Conservation (phyloP, 2,113 vertebrate species). For the Oreochromis niloticus region DNA sequence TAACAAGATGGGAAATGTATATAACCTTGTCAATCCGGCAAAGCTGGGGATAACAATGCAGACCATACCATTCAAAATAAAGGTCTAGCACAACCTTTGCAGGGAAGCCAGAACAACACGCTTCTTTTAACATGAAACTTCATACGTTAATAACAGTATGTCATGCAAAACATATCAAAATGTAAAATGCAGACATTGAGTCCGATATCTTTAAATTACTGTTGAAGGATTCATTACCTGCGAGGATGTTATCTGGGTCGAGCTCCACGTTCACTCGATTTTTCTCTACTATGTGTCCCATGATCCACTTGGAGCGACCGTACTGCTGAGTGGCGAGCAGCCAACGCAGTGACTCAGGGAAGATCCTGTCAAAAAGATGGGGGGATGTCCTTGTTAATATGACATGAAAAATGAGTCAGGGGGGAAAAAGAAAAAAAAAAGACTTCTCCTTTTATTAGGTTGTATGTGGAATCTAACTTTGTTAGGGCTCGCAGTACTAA, state of each 20-base stretch:
- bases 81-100: not conserved
- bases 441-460: not conserved
- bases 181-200: not conserved
- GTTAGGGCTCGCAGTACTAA: not conserved
- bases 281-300: slow-evolving; percentile 82
- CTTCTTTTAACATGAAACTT: not conserved
- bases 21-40: slow-evolving; percentile 21
- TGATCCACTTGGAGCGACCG: slow-evolving; percentile 82
- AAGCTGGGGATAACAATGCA: not conserved
- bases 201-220: not conserved
- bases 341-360: slow-evolving; percentile 96
- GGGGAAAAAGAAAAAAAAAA: not conserved
- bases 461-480: not conserved
- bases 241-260: slow-evolving; percentile 81
- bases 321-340: slow-evolving; percentile 93
- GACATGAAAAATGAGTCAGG: not conserved
- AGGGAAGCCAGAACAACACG: not conserved
- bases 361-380: slow-evolving; percentile 74
- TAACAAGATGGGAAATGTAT: slow-evolving; percentile 34
- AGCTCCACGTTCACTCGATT: slow-evolving; percentile 77
- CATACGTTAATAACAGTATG: not conserved
- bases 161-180: not conserved
- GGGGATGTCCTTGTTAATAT: slow-evolving; percentile 15
- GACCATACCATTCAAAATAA: not conserved
- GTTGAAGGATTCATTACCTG: slow-evolving; percentile 66